phyloP scores from a whole-genome alignment of 1,140 invertebrate species.

The Globodera rostochiensis region DNA sequence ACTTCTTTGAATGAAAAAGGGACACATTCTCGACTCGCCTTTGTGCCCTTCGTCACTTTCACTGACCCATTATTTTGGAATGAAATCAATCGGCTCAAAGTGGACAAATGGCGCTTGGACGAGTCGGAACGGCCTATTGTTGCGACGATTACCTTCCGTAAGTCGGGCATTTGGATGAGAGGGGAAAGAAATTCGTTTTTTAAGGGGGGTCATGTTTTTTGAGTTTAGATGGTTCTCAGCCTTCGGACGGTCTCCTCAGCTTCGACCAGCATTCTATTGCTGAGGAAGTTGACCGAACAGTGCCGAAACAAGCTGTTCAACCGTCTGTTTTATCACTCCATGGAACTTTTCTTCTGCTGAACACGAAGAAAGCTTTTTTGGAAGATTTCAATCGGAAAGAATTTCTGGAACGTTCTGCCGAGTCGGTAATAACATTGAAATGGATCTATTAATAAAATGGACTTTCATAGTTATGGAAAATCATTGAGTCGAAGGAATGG shows the following conservation, averaged over 20 bases:
- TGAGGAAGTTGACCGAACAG: not conserved
- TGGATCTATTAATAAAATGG: not conserved
- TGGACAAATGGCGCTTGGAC: conserved; percentile 43
- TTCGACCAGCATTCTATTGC: conserved; percentile 28
- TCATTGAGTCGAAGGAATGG: conserved; percentile 35
- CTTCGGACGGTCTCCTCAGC: conserved; percentile 22
- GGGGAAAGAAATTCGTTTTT: not conserved
- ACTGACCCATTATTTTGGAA: conserved; percentile 52
- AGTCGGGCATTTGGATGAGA: conserved; percentile 22
- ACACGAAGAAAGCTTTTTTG: conserved; percentile 41
- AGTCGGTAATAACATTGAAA: conserved; percentile 36
- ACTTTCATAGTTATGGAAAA: conserved; percentile 38
- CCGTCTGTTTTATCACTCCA: conserved; percentile 5
- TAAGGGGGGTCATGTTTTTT: not conserved
- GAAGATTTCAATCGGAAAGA: conserved; percentile 38
- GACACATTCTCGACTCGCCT: conserved; percentile 23
- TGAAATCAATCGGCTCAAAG: conserved; percentile 47
- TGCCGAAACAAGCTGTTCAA: not conserved
- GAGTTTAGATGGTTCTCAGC: conserved; percentile 26
- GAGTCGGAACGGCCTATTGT: conserved; percentile 24
- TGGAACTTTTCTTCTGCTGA: conserved; percentile 28
- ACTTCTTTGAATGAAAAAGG: not conserved
- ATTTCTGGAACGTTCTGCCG: conserved; percentile 31
- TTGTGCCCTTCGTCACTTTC: conserved; percentile 47
- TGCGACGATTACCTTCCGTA: conserved; percentile 33